Percentiles rank a stretch among this genome's conserved stretches.
phyloP scores from a whole-genome alignment of 2,797 vertebrate species.

The Vespertilio murinus region DNA sequence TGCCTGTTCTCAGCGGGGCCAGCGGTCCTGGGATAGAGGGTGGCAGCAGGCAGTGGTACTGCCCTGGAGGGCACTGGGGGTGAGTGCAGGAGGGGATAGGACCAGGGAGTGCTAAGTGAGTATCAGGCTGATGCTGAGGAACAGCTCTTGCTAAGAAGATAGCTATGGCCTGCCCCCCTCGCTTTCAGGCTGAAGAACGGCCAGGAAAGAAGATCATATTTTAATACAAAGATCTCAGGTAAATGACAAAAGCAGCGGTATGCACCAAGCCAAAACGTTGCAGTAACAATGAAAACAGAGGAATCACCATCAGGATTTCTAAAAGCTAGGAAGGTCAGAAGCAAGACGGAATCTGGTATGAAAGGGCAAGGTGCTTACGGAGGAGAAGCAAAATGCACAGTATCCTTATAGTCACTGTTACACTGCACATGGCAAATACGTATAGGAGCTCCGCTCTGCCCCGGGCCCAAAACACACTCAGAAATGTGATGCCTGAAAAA shows the following conservation, averaged over 20 bases:
- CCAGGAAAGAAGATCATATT: background rate
- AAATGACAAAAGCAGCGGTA: background rate
- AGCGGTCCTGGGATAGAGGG: background rate
- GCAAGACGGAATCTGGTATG: background rate
- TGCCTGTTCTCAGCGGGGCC: background rate
- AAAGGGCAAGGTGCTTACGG: background rate
- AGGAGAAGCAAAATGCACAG: background rate
- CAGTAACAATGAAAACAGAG: background rate
- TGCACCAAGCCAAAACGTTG: background rate
- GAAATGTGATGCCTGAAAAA: background rate
- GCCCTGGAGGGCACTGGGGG: background rate
- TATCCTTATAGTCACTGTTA: background rate
- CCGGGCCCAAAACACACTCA: background rate
- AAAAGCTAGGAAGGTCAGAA: background rate
- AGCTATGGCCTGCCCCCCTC: background rate
- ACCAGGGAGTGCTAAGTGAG: rapidly evolving
- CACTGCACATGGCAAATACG: background rate
- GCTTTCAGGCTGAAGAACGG: background rate
- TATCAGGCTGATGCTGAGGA: background rate
- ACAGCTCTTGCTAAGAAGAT: background rate
- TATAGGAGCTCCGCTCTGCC: background rate
- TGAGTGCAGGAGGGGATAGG: too few relatives aligned
- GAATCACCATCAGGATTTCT: background rate
- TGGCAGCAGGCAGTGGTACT: background rate
- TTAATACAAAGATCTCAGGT: background rate